Evolutionary conservation across 2,113 vertebrate genomes (phyloP).

Genomic region (Desmodus rotundus): DNA sequence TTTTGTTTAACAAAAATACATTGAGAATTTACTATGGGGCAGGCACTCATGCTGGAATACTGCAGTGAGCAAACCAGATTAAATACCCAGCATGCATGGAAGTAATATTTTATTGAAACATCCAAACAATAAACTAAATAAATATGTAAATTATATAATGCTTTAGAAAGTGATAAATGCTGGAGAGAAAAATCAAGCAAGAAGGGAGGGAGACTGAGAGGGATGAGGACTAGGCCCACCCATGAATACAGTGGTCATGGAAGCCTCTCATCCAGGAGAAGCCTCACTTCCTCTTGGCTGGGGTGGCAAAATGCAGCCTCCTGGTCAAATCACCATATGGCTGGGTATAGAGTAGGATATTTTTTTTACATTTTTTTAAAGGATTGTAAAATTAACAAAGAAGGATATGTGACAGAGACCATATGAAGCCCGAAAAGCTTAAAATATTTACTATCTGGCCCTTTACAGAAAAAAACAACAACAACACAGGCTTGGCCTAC

Average conservation of each 20-base stretch:
- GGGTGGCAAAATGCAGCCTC: not conserved
- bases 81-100: not conserved
- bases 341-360: too few species aligned
- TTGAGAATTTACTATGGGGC: not conserved
- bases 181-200: slow-evolving; percentile 3
- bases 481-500: not conserved
- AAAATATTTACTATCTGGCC: not conserved
- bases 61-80: not conserved
- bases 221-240: not conserved
- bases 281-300: not conserved
- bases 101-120: not conserved
- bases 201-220: not conserved
- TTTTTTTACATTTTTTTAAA: not conserved
- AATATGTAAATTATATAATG: not conserved
- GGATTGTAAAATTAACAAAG: not conserved
- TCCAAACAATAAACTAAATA: not conserved
- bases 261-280: not conserved
- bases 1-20: not conserved
- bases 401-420: not conserved
- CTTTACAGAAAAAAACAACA: not conserved
- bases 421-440: not conserved
- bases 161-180: slow-evolving; percentile 10
- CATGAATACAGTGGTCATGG: not conserved
- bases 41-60: not conserved
- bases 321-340: not conserved